Evolutionary conservation across 2,797 vertebrate species (phyloP), one percentile per base, ranked within the genome.

Genomic region (Bucorvus abyssinicus): DNA sequence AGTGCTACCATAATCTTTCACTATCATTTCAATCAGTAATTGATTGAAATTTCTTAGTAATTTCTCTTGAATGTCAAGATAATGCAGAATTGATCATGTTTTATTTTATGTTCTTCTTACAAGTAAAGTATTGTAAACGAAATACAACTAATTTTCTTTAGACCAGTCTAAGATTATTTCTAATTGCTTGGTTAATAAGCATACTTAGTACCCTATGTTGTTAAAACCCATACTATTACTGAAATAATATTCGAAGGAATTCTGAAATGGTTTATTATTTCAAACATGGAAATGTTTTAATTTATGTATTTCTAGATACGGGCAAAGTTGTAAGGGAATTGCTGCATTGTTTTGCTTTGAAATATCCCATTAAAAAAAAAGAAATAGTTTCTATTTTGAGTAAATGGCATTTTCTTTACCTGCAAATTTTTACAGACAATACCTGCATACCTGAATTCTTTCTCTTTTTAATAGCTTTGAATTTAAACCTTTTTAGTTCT

Each of bases 371-470:
- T 17, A 40, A 63, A 23, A 38, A n/a, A 49, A 32, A 34, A 26
- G 14, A 10, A 6, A 12, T 40, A 40, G 38, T 24, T 7, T 53
- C 2, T 53, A 1, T 68, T 75, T 50, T 19, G 63, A 94, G 71
- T 9, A 52, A 73, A 64, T 17, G 0, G 0, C 2, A 3, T 2
- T 36, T 79, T 44, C 9, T 79, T 75, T 69, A 17, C 32, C 2
- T 45, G 13, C 3, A 65, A n/a, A 3, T 4, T 49, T 83, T 92
- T 65, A 12, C 9, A 57, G 26, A 52, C 4, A 68, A 2, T 36
- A 29, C 59, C 29, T 68, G 5, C 13, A 45, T 32, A 53, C 3
- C 2, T n/a, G 6, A 5, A 22, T 49, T 53, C 23, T 32, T 70
- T 36, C 4, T 36, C 40, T 44, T 49, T 89, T 78, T 20, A 18